Evolutionary conservation across 2,888 invertebrate species (phyloP).

Genomic region (Drosophila mulleri): DNA sequence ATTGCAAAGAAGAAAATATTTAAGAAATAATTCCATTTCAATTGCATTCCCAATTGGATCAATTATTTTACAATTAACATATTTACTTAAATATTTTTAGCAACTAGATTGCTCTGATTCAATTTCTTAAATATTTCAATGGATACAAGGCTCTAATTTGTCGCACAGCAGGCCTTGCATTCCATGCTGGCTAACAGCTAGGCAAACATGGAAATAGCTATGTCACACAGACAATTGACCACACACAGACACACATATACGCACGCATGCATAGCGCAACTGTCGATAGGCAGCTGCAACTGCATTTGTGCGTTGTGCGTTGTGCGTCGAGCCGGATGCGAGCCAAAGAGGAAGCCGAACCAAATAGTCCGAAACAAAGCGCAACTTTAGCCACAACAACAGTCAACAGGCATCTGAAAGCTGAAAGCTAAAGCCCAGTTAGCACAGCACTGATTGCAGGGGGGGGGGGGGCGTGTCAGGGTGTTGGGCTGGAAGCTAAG

Average conservation of each 20-base stretch:
- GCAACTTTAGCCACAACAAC: slow-evolving; percentile 35
- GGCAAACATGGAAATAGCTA: slow-evolving; percentile 15
- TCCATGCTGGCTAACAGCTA: not conserved
- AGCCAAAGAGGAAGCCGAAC: slow-evolving; percentile 4
- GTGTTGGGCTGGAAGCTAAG: not conserved
- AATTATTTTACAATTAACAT: not conserved
- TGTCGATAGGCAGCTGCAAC: slow-evolving; percentile 28
- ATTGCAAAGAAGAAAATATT: not conserved
- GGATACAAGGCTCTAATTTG: not conserved
- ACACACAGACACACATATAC: not conserved
- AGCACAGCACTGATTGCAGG: slow-evolving; percentile 29
- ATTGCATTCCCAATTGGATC: not conserved
- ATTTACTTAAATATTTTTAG: not conserved
- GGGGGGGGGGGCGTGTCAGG: not conserved
- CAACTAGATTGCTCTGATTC: not conserved
- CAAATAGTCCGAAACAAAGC: slow-evolving; percentile 34
- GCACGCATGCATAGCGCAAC: not conserved
- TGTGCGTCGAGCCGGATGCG: slow-evolving; percentile 32
- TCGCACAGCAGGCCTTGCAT: not conserved
- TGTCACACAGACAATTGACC: slow-evolving; percentile 6
- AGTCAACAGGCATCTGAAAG: slow-evolving; percentile 26
- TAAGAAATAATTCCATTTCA: not conserved
- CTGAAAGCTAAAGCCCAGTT: slow-evolving; percentile 41
- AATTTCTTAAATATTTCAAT: not conserved
- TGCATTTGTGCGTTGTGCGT: slow-evolving; percentile 2